phyloP scores from a whole-genome alignment of 2,797 vertebrate species.

The Mustela erminea region DNA sequence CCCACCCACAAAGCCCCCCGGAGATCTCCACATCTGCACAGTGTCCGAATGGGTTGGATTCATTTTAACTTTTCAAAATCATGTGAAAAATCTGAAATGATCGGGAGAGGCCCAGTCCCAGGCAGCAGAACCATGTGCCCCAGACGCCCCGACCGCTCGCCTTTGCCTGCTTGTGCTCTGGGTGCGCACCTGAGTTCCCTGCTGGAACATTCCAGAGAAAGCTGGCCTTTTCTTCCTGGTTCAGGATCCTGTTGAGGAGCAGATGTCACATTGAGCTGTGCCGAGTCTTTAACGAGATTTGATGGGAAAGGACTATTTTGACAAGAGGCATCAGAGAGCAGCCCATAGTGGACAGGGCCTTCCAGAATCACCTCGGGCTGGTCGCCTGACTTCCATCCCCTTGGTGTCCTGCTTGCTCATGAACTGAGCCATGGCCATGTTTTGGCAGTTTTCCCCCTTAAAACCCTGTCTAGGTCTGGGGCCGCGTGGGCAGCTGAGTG shows the following conservation, averaged over 20 bases:
- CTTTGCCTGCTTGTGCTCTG: rapidly evolving
- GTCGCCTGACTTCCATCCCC: neutral
- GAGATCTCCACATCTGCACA: neutral
- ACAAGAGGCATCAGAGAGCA: neutral
- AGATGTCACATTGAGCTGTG: neutral
- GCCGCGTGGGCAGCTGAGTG: too few species aligned
- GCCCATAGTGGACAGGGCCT: neutral
- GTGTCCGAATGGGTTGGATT: too few species aligned
- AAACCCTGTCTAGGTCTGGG: neutral
- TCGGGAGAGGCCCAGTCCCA: too few species aligned
- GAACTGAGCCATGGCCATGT: rapidly evolving
- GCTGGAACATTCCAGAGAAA: neutral
- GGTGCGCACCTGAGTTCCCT: neutral
- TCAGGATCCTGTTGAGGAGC: neutral
- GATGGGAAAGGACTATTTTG: neutral
- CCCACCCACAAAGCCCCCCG: neutral
- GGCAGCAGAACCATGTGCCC: neutral
- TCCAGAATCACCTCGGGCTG: rapidly evolving
- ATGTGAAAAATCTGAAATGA: neutral
- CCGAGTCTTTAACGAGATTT: neutral
- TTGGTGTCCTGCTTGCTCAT: neutral
- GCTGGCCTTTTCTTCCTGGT: neutral
- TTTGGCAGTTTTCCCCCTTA: neutral
- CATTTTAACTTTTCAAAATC: neutral
- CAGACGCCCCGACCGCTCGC: rapidly evolving